Base-by-base conservation (phyloP, 2,113 vertebrate genomes). In the Anarhynchus alexandrinus region DNA sequence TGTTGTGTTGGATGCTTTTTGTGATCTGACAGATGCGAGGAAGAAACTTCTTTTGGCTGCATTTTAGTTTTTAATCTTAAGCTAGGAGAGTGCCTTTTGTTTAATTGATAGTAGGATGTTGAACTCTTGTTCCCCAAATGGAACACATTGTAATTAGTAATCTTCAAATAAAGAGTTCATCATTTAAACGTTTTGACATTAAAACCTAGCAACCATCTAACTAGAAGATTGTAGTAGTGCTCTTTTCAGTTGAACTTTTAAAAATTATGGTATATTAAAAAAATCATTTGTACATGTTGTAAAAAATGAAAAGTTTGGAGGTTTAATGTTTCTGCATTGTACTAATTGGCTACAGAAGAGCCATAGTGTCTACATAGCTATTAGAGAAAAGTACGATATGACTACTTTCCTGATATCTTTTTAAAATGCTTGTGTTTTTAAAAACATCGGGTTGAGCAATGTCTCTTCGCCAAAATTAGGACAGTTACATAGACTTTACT, bases 81-180 rank as follows among this genome's bases (percentile, higher is more conserved):
- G 12, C 21, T 71, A 25, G 69, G 79, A 78, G 70, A 55, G 14
- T 69, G 70, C 7, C 10, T 93, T 93, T 89, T 74, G 36, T 79
- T 86, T 93, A 92, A 62, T 93, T 94, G 71, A 36, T 61, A 15
- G 17, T 74, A 55, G 85, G 78, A 27, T 88, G 62, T 38, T 94
- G 84, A 93, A 89, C 82, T 95, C 86, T 61, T 69, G 88, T 96
- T 96, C 82, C 43, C 88, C 64, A 36, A 88, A 42, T 79, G 76
- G 83, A 81, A 32, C 65, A 42, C 70, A 25, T 36, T 83, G 12
- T 88, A 73, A 76, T 96, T 80, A 94, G 72, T 93, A 36, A 77
- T 93, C 69, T 72, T 93, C 80, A 93, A 79, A 45, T 84, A 51
- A 51, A 79, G 54, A 65, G 74, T 83, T 95, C 19, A 42, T 77